Base-by-base conservation (phyloP, 1,140 invertebrate species). In the Ephestia elutella region DNA sequence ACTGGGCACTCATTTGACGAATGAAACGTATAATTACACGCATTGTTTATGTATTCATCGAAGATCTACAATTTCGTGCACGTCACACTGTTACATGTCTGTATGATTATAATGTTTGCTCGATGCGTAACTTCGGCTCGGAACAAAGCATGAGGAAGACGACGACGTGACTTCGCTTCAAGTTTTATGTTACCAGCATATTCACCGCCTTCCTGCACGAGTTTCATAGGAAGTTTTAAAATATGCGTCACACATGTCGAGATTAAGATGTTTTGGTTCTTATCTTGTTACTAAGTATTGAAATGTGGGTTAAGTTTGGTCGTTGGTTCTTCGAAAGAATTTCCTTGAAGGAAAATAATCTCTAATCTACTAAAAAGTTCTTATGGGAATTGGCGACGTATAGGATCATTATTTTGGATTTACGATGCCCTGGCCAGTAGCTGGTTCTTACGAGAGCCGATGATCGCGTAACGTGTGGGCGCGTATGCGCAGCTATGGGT, bases 401-500 rank as follows among this genome's bases (percentile, higher is more conserved):
- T 44, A 15, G n/a, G 38, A 2, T 9, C 10, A 10, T 44, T 15
- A 10, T 15, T 15, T 44, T 15, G 38, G 15, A 15, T 44, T 2
- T 10, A 15, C n/a, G 38, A 15, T 44, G n/a, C 38, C 3, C 32
- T 54, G 20, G 17, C 49, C 65, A 64, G 62, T 68, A 65, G 57
- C 25, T 20, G 38, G 15, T 4, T 44, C 38, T 44, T 44, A 44
- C 61, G 57, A 65, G 59, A 65, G 55, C 35, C 63, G 68, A 73
- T 59, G 71, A 56, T 75, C 76, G 71, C 73, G 72, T 82, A 82
- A 81, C 72, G 76, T 84, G 73, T 84, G 73, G 82, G 78, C 77
- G 80, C 74, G 71, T 73, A 73, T 75, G 65, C 71, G 80, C 84
- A 76, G 73, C 67, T 60, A 64, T 75, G 81, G 79, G 84, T 75